Base-by-base conservation (phyloP, 2,888 invertebrate genomes). In the Cataglyphis albicans region DNA sequence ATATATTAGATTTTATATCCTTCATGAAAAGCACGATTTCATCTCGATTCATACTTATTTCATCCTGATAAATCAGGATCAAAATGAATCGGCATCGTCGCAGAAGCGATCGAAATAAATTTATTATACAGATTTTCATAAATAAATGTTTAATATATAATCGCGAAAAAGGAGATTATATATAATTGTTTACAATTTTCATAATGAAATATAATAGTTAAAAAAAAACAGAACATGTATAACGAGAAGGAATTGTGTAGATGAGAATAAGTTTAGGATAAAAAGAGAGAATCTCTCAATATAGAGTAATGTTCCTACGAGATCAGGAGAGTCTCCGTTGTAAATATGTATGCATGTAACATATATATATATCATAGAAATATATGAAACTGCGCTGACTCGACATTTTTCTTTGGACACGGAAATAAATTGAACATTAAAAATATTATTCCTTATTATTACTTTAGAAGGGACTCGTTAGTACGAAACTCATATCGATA, bases 201-300 rank as follows among this genome's bases (percentile, higher is more conserved):
- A 15, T 44, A 12, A 44, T 3, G 12, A 44, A 44, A 15, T 44
- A 44, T 44, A 12, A 44, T 3, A 2, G 12, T 12, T 44, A 3
- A 3, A 3, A 44, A 4, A 41, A 44, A 44, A 3, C 15, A 44
- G 41, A 44, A 44, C 4, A 3, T 44, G 41, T 3, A 15, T 44
- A 44, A 44, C 12, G 12, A 44, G 15, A 44, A 44, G 12, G 12
- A 10, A 32, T 5, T 44, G 18, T 44, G 44, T 44, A 18, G 12
- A 15, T 12, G 18, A 44, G n/a, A 65, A 41, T 55, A 76, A 75
- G n/a, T 75, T 76, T 65, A 65, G 55, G n/a, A 55, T 12, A 18
- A 44, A 44, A 5, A 65, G 12, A 18, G 6, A 41, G 55, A 65
- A 76, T 76, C 55, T 44, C 5, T 44, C 15, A 55, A 76, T 76